phyloP scores from a whole-genome alignment of 2,113 vertebrate species.

The Oryzias javanicus region DNA sequence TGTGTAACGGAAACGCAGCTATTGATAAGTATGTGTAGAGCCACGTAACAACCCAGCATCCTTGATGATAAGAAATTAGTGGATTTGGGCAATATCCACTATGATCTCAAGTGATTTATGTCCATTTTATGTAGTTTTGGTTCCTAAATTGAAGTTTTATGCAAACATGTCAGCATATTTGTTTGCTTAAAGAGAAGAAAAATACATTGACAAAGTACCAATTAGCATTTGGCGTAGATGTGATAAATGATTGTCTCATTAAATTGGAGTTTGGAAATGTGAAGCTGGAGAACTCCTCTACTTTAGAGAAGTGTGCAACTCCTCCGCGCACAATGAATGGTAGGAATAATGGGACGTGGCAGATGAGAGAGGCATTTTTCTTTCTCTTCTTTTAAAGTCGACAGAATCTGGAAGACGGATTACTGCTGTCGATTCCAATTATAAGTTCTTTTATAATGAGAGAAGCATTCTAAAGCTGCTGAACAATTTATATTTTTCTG shows the following conservation, averaged over 20 bases:
- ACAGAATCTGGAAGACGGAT: conserved; percentile 7
- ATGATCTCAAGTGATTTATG: too few species aligned
- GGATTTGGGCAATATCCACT: too few species aligned
- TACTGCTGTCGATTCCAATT: conserved; percentile 8
- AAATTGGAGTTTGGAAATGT: background rate
- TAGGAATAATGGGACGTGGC: background rate
- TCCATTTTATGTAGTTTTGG: too few species aligned
- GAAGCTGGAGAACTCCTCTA: background rate
- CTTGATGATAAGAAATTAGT: too few species aligned
- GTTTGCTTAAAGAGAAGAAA: too few species aligned
- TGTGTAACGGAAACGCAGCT: too few species aligned
- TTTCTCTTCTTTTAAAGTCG: conserved; percentile 4
- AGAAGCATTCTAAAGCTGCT: conserved; percentile 2
- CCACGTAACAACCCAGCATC: too few species aligned
- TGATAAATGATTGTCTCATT: background rate
- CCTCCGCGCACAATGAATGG: conserved; percentile 4
- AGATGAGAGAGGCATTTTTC: conserved; percentile 14
- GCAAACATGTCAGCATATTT: too few species aligned
- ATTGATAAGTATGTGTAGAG: too few species aligned
- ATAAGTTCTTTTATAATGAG: background rate
- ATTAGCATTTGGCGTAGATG: background rate
- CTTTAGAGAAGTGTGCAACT: background rate
- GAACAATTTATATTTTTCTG: conserved; percentile 33
- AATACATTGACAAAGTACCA: too few species aligned
- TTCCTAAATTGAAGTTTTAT: too few species aligned